A percentile compares a stretch with the other conserved stretches of the same genome.
Evolutionary conservation across 2,888 invertebrate genomes (phyloP).

Genomic region (Belgica antarctica): DNA sequence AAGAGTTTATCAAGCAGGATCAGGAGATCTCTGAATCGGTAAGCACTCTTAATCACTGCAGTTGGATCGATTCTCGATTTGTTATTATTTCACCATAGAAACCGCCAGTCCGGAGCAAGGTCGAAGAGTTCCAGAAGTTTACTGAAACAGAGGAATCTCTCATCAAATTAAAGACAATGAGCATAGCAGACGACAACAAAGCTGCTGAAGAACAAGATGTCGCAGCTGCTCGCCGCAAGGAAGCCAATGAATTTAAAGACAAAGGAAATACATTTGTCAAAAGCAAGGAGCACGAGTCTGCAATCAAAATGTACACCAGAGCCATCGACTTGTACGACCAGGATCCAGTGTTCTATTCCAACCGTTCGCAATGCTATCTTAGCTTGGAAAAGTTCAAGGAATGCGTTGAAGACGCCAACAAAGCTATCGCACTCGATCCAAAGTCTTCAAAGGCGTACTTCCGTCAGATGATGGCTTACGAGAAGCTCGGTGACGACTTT

Average conservation of each 20-base stretch:
- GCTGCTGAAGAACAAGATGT: neutral
- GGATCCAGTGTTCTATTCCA: conserved; percentile 79
- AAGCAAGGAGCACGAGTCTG: conserved; percentile 75
- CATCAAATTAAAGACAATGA: neutral
- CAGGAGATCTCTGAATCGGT: too few relatives aligned
- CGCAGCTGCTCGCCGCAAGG: neutral
- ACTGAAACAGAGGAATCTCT: neutral
- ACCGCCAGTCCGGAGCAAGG: neutral
- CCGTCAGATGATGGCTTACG: conserved; percentile 74
- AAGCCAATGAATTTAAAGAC: conserved; percentile 49
- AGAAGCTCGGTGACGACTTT: conserved; percentile 66
- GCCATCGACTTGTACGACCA: conserved; percentile 80
- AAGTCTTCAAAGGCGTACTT: conserved; percentile 82
- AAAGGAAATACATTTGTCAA: conserved; percentile 81
- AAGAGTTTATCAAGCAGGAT: neutral
- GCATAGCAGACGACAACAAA: conserved; percentile 9
- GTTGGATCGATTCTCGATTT: neutral
- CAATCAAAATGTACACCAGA: conserved; percentile 79
- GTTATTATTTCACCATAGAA: neutral
- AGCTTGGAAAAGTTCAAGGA: conserved; percentile 70
- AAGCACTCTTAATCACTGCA: too few relatives aligned
- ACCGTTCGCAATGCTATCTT: conserved; percentile 82
- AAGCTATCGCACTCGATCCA: conserved; percentile 73
- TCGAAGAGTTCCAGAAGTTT: conserved; percentile 13
- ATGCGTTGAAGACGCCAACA: conserved; percentile 68